A percentile compares a stretch with the other conserved stretches of the same genome.
These are phyloP conservation scores for Pelobates cultripes DNA, from an alignment of 2,797 vertebrate species.

Conservation along the genomic window DNA sequence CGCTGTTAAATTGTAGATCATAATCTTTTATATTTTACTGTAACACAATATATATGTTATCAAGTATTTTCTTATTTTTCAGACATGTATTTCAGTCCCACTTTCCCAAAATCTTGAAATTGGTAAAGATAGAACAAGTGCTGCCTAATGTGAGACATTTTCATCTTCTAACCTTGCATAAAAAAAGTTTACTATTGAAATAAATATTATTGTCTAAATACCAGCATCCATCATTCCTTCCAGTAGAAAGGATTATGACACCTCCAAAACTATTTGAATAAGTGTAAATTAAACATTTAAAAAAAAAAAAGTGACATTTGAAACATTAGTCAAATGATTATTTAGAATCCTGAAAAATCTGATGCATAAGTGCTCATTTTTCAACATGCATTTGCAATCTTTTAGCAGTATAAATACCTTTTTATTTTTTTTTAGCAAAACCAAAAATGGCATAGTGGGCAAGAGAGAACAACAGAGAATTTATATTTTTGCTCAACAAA, in stretches of 20 bases:
- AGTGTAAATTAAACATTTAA: not conserved
- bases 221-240: constrained; percentile 51
- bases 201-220: constrained; percentile 38
- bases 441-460: not conserved
- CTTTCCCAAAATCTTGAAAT: constrained; percentile 56
- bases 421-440: too few relatives aligned
- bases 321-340: constrained; percentile 15
- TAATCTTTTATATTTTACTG: constrained; percentile 37
- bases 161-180: constrained; percentile 54
- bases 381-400: not conserved
- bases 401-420: too few relatives aligned
- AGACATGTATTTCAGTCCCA: constrained; percentile 56
- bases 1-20: constrained; percentile 14
- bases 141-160: constrained; percentile 56
- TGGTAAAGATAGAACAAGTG: constrained; percentile 56
- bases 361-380: constrained; percentile 16
- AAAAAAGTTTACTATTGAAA: constrained; percentile 45
- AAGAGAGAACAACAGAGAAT: not conserved
- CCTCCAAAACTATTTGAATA: constrained; percentile 29
- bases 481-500: not conserved
- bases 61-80: constrained; percentile 57
- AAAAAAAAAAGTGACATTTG: constrained; percentile 39
- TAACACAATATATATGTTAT: constrained; percentile 45
- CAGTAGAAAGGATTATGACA: constrained; percentile 31
- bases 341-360: constrained; percentile 16